Base-by-base conservation (phyloP, 2,797 vertebrate species). In the Rallus crepitans region DNA sequence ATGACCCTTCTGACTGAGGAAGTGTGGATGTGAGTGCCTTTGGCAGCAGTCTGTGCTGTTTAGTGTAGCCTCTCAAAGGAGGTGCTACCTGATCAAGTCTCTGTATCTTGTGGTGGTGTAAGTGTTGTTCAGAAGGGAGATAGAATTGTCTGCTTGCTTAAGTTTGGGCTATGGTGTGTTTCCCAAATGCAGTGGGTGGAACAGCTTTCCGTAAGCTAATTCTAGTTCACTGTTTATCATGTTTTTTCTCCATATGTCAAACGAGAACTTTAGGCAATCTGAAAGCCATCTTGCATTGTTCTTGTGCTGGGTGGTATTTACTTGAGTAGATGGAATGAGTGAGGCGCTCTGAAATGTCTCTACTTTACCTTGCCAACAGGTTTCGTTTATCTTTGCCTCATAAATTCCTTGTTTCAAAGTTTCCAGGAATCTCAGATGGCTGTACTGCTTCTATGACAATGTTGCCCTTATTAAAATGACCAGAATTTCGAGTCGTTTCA, bases 141-240 rank as follows among this genome's bases (percentile, higher is more conserved):
- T 35, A 27, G 25, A 90, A 66, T 66, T 89, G 45, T 87, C 66
- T 94, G 28, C 85, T 71, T 61, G 57, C 72, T 82, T 61, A 56
- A 52, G 80, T 93, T 95, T 90, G 86, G 85, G 50, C 89, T 89
- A 45, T 73, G 81, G 64, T 93, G 16, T 65, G 71, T 92, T 45
- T 96, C 93, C 93, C 86, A 77, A 89, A 89, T 39, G 78, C 48
- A 55, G 95, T 92, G 93, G 90, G 86, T 93, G 90, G 91, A 93
- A 94, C 95, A 95, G 88, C 91, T 94, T 95, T 94, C 86, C 0
- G 0, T 73, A 77, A 89, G 93, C 76, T 93, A 90, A 92, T 88
- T 95, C 90, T 89, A 63, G 89, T 93, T 93, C 75, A 45, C 64
- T 82, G 81, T 96, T 95, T 87, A 66, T 89, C 47, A 1, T 93